Evolutionary conservation across 2,888 invertebrate genomes (phyloP), one percentile per base, ranked within the genome.

Genomic region (Drosophila kambysellisi): DNA sequence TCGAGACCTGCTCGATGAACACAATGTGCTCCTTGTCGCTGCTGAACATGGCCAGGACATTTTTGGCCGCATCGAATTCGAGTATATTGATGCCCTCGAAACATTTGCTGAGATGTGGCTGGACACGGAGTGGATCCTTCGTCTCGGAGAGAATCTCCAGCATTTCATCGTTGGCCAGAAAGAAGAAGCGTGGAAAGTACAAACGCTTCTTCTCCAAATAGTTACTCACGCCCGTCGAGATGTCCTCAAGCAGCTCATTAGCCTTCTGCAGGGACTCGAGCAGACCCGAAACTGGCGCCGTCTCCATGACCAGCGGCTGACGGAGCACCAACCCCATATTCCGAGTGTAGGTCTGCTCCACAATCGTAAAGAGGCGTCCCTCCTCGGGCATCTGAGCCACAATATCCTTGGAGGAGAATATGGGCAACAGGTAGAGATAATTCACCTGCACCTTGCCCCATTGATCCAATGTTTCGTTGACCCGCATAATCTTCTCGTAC

Each of bases 111-210:
- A 96, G 90, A 90, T 95, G 95, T 0, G 95, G 95, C 79, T 95
- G 94, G 7, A 95, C 95, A 57, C 95, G 93, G 15, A 94, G 79
- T 0, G 95, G 95, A 90, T 95, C 95, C 88, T 95, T 95, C 2
- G 95, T 95, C 92, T 96, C 95, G 1, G 96, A 96, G 32, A 97
- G 92, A 75, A 97, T 95, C 83, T 95, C 95, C 59, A 96, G 92
- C 92, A 97, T 94, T 92, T 96, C 96, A 79, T 95, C 95, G 91
- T 97, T 96, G 1, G 96, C 96, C 63, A 97, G 92, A 86, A 97
- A 97, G 93, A 96, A 96, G 88, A 97, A 96, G 79, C 96, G 95
- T 17, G 96, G 95, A 90, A 96, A 96, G 83, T 94, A 95, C 15
- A 95, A 91, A 69, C 96, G 93, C 82, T 96, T 95, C 89, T 95